phyloP scores from a whole-genome alignment of 2,797 vertebrate species.

The Cuniculus paca region DNA sequence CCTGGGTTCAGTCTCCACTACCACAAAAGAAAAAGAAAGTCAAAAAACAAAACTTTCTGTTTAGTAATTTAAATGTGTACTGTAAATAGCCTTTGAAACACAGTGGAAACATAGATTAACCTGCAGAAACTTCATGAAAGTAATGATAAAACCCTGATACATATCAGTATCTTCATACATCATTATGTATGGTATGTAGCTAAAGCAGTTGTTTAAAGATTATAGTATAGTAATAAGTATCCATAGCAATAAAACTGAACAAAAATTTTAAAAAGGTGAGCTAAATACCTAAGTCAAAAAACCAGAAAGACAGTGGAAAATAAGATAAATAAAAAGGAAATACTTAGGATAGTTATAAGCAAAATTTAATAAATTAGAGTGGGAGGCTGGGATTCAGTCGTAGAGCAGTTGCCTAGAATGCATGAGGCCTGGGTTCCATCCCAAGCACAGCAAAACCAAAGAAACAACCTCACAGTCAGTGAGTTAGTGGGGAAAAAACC shows the following conservation, averaged over 20 bases:
- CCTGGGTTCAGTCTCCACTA: not conserved
- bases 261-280: not conserved
- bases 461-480: not conserved
- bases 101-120: not conserved
- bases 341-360: not conserved
- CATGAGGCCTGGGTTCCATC: not conserved
- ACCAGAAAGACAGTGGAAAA: not conserved
- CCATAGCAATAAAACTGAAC: not conserved
- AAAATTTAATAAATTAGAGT: constrained; percentile 27
- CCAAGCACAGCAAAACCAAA: not conserved
- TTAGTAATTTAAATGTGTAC: not conserved
- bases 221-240: not conserved
- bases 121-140: not conserved
- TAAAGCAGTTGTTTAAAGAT: not conserved
- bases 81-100: not conserved
- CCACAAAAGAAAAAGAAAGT: not conserved
- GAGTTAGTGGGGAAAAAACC: not conserved
- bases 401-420: not conserved
- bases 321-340: not conserved
- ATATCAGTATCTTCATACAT: not conserved
- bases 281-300: not conserved
- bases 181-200: not conserved
- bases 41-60: not conserved
- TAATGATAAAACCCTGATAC: not conserved
- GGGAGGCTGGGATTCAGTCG: not conserved